Conservation (phyloP, 1,140 invertebrate genomes). For the Ceratosolen fusciceps region DNA sequence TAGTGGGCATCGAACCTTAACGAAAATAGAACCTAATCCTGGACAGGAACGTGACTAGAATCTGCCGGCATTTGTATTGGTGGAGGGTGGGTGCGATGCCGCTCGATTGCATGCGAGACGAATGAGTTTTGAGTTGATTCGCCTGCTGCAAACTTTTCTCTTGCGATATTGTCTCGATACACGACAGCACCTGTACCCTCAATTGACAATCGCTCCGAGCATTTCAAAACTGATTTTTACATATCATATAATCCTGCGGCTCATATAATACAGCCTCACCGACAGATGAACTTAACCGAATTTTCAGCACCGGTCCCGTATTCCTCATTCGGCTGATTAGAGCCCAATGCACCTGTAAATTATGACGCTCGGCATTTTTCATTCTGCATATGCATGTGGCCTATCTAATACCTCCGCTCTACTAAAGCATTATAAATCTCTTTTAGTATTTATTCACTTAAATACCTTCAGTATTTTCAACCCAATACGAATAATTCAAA, state of each 20-base stretch:
- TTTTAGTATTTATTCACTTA: too few relatives aligned
- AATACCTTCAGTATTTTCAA: too few relatives aligned
- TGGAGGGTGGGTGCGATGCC: slow-evolving; percentile 8
- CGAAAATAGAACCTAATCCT: slow-evolving; percentile 65
- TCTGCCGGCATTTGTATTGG: slow-evolving; percentile 42
- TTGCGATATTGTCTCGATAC: slow-evolving; percentile 55
- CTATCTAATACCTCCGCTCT: too few relatives aligned
- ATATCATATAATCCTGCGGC: background rate
- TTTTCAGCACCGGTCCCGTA: too few relatives aligned
- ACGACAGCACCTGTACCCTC: background rate
- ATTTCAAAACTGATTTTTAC: slow-evolving; percentile 5
- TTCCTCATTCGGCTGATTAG: too few relatives aligned
- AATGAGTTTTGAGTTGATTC: slow-evolving; percentile 30
- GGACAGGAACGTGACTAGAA: slow-evolving; percentile 62
- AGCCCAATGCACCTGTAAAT: too few relatives aligned
- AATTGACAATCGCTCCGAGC: background rate
- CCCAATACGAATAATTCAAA: too few relatives aligned
- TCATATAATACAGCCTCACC: too few relatives aligned
- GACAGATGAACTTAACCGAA: too few relatives aligned
- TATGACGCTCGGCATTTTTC: too few relatives aligned
- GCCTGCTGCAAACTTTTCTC: slow-evolving; percentile 46
- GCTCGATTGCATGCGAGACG: slow-evolving; percentile 18
- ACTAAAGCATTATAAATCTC: too few relatives aligned
- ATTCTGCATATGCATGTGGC: too few relatives aligned
- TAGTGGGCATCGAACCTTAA: slow-evolving; percentile 54